Conservation (phyloP, 2,797 vertebrate genomes). For the Mycteria americana region DNA sequence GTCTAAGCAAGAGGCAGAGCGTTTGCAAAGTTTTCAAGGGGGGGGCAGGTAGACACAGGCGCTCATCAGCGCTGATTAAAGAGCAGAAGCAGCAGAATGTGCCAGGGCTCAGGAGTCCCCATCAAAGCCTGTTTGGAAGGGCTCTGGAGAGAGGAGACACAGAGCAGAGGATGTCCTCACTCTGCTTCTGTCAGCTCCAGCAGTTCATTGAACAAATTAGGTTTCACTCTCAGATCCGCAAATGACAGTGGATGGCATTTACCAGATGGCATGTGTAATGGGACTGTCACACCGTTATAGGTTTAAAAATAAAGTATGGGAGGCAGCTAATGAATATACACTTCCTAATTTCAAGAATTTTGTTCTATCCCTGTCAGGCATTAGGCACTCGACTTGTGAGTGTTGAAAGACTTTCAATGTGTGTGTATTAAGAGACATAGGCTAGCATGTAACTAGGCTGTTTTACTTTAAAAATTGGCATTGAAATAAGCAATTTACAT, state of each 20-base stretch:
- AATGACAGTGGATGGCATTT: conserved; percentile 56
- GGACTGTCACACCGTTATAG: conserved; percentile 40
- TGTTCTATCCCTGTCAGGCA: neutral
- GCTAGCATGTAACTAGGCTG: neutral
- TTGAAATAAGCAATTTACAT: neutral
- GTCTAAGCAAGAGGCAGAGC: neutral
- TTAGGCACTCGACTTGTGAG: neutral
- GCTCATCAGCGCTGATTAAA: neutral
- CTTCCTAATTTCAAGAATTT: conserved; percentile 9
- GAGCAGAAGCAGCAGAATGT: neutral
- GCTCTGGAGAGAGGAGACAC: neutral
- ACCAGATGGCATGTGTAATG: conserved; percentile 57
- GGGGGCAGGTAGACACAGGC: accelerated
- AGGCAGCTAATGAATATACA: conserved; percentile 22
- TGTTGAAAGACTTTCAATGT: neutral
- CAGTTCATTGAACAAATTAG: conserved; percentile 25
- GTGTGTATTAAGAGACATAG: neutral
- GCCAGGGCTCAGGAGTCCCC: neutral
- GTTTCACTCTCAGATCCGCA: conserved; percentile 25
- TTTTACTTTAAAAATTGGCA: neutral
- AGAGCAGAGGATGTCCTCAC: neutral
- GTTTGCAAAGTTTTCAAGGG: neutral
- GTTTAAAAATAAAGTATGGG: neutral
- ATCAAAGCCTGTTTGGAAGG: neutral
- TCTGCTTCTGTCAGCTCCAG: conserved; percentile 47